Base-by-base conservation (phyloP, 2,113 vertebrate genomes). In the Helogale parvula region DNA sequence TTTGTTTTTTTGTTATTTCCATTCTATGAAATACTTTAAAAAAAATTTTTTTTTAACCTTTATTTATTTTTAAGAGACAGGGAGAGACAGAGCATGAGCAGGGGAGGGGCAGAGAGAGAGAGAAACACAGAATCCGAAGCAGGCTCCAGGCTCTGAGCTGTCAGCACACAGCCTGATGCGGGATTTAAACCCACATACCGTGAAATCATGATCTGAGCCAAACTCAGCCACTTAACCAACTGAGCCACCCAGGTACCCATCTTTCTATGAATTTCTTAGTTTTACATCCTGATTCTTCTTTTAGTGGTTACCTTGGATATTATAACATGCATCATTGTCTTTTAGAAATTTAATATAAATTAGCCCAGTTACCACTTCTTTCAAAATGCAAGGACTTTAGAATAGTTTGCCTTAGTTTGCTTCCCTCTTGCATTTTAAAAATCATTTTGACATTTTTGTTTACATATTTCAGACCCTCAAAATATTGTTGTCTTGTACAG, bases 331-430 rank as follows among this genome's bases (percentile, higher is more conserved):
- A 88, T 54, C 31, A 41, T 66, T 66, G 38, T 38, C 41, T 85
- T 77, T 13, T 81, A 35, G n/a, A n/a, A 81, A 57, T 81, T 54
- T 66, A 31, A 72, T 13, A 54, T 72, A 69, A 86, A 86, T 68
- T 68, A 19, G n/a, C 23, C 47, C 21, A 71, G 52, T 71, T 54
- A 87, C 25, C 25, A 38, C 33, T 57, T 38, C 50, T n/a, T 10
- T 38, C 25, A 72, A 38, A 72, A 54, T 57, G 10, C n/a, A 87
- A 87, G 9, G 25, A 54, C 47, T 41, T 72, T 29, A 88, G 17
- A 88, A 54, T 35, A 72, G n/a, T 54, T 71, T 54, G 29, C 54
- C 47, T 52, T 71, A 52, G 35, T 13, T 72, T 88, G 33, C n/a
- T 21, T 88, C 47, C 5, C 21, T 88, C n/a, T 21, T 38, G 33